Evolutionary conservation across 1,140 invertebrate genomes (phyloP), one percentile per base, ranked within the genome.

Genomic region (Dysdera silvatica): DNA sequence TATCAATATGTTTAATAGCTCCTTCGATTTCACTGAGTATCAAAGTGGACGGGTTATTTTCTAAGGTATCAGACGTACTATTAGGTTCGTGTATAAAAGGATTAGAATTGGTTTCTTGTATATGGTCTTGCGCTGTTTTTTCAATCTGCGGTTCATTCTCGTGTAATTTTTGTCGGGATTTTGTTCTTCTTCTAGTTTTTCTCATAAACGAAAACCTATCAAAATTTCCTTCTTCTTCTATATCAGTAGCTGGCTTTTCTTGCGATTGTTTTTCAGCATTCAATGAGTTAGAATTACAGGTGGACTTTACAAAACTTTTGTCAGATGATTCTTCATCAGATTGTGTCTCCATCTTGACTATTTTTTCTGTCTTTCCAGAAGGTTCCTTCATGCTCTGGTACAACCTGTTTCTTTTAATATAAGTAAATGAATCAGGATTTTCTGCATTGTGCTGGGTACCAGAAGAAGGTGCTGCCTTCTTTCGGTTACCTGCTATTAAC

Each of bases 141-240:
- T 6, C 48, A 28, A 2, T 52, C 20, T 43, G 48, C 14, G 14
- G 6, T 2, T 56, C 61, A 37, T 12, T 41, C 28, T 58, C 61
- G 18, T 23, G 28, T 28, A 28, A 20, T 33, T 58, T 64, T 7
- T 40, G 54, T 6, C 57, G 55, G 12, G 62, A 31, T 41, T 48
- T 53, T 14, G 54, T 60, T 18, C 67, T 41, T 37, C 67, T 37
- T 20, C 65, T 68, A 14, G 67, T 68, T 63, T 68, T 68, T 43
- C 67, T 58, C 43, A 67, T 60, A 49, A 56, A 45, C 3, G 67
- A 68, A 57, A 68, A 68, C 41, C 66, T 49, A 54, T 61, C 58
- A 31, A 65, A 65, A 48, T 60, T 66, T 20, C 55, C 63, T 51
- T 61, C 64, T n/a, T 51, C 45, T 6, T 67, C 61, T 45, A 48